Evolutionary conservation across 2,113 vertebrate genomes (phyloP), one percentile per base, ranked within the genome.

Genomic region (Xyliphius kryptos): DNA sequence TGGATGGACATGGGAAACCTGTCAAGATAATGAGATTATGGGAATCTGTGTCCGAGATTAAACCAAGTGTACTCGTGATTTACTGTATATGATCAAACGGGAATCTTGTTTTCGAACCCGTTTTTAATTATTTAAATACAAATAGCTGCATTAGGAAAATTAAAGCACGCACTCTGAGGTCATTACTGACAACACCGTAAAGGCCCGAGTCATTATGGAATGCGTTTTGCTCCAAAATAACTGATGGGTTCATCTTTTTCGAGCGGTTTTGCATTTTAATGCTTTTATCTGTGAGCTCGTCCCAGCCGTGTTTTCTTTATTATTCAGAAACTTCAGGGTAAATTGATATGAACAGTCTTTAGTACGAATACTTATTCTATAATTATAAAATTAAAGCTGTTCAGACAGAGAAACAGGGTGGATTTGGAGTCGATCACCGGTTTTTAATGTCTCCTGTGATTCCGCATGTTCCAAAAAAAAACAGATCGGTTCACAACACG

Each of bases 71-170:
- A 32, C 26, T 32, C 26, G 26, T 32, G 26, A 32, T 32, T 32
- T 32, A 32, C 26, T 32, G 26, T 5, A 32, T 6, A 32, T 32
- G 1, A 36, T 32, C 44, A 22, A 17, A 14, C 32, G 43, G 2
- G 41, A 56, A 14, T 43, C 37, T 11, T 41, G 10, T 2, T 22
- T n/a, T 43, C 40, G 19, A n/a, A 38, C 19, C 63, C 9, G 40
- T 11, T 3, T n/a, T 19, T 56, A 40, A 47, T 49, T 16, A 40
- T 6, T 6, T 14, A 17, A 38, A 43, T 37, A 20, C 3, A 19
- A 63, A 26, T 13, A 38, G 15, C 51, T 56, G 15, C 65, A 68
- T 68, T 74, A 61, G 46, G 51, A 15, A 61, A 48, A 61, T 49
- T 38, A 43, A 64, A 43, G 38, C 37, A 8, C 7, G 5, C 26